These are phyloP conservation scores for Oscheius sp. DNA, from an alignment of 1,140 invertebrate species.

Conservation along the genomic window DNA sequence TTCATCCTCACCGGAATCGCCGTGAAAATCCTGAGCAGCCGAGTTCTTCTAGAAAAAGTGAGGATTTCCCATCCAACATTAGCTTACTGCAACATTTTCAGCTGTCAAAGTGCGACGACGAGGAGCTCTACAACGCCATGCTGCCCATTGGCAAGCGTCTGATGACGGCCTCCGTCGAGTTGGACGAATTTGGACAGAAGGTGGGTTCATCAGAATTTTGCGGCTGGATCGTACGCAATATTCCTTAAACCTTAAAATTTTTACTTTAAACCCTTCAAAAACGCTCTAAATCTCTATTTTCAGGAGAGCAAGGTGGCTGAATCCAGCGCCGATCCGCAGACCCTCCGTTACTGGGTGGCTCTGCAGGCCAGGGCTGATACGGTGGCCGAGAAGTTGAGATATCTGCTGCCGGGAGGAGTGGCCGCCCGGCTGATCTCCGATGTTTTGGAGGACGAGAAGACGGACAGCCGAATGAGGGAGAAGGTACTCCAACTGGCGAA, in stretches of 20 bases:
- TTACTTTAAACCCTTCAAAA: no score
- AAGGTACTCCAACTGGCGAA: slow-evolving; percentile 41
- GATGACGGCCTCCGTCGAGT: slow-evolving; percentile 29
- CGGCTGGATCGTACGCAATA: background rate
- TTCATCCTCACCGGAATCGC: slow-evolving; percentile 35
- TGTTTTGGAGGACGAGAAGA: slow-evolving; percentile 34
- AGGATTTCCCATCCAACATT: background rate
- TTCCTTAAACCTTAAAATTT: background rate
- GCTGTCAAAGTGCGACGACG: slow-evolving; percentile 20
- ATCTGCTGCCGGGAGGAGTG: slow-evolving; percentile 34
- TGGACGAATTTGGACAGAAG: slow-evolving; percentile 36
- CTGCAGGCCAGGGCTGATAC: slow-evolving; percentile 20
- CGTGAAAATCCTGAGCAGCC: slow-evolving; percentile 21
- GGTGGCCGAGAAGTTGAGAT: slow-evolving; percentile 34
- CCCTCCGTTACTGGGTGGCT: slow-evolving; percentile 39
- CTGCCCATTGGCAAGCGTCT: slow-evolving; percentile 30
- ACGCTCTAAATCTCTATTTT: no score
- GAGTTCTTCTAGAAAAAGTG: slow-evolving; percentile 17
- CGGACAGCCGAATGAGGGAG: slow-evolving; percentile 25
- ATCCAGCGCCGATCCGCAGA: slow-evolving; percentile 7
- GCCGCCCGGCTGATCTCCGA: slow-evolving; percentile 29
- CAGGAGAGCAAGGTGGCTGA: slow-evolving; percentile 14
- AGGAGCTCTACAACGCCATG: slow-evolving; percentile 21
- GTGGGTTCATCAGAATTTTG: background rate
- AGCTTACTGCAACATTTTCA: background rate